phyloP scores from a whole-genome alignment of 30 jellyfish, hydroid and myxozoan species.

The Aurelia sp. region DNA sequence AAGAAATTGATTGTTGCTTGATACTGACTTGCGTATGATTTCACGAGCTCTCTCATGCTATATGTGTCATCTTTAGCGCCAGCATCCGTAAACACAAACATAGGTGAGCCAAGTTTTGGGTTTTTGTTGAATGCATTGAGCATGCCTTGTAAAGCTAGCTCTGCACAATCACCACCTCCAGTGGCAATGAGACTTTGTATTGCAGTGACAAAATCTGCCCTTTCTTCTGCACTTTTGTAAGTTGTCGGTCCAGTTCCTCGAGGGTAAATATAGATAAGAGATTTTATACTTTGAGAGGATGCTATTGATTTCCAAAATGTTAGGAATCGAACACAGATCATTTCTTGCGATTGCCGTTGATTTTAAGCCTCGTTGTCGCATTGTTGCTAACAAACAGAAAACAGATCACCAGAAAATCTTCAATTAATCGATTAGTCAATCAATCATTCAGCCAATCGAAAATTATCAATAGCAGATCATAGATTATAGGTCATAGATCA shows the following conservation, averaged over 20 bases:
- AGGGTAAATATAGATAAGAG: neutral
- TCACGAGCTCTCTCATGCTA: constrained; percentile 45
- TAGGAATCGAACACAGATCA: no score
- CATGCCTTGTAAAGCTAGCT: constrained; percentile 91
- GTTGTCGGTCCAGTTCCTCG: constrained; percentile 85
- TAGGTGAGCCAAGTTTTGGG: constrained; percentile 85
- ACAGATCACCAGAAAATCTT: no score
- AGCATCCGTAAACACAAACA: constrained; percentile 98
- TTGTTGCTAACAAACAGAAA: no score
- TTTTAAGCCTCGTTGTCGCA: no score
- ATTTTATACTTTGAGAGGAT: no score
- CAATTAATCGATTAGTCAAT: no score
- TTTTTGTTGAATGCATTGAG: constrained; percentile 67
- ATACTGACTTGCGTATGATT: constrained; percentile 25
- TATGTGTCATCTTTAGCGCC: constrained; percentile 77
- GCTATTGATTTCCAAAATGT: no score
- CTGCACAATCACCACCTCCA: constrained; percentile 97
- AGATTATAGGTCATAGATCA: no score
- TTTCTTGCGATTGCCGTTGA: no score
- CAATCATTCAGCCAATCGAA: no score
- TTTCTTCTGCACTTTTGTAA: constrained; percentile 42
- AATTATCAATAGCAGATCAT: no score
- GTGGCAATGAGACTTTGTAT: constrained; percentile 46
- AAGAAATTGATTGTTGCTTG: constrained; percentile 39
- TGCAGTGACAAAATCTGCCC: constrained; percentile 58